Conservation (phyloP, 1,140 invertebrate species). For the Drosophila navojoa region DNA sequence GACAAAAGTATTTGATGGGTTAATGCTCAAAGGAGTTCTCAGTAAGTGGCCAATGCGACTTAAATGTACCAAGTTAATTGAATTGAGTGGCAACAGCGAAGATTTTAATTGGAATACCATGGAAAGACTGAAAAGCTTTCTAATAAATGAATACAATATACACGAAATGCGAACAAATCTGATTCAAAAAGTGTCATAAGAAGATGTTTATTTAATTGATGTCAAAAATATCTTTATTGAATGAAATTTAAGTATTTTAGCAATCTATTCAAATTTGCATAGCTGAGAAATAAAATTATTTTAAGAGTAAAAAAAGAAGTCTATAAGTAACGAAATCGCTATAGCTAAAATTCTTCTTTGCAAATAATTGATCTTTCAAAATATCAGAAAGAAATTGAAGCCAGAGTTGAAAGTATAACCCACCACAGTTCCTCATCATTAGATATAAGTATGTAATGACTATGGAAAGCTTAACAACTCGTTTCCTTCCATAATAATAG, state of each 20-base stretch:
- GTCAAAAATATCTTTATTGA: background rate
- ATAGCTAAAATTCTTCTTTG: too few relatives aligned
- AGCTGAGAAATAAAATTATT: too few relatives aligned
- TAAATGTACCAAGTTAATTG: background rate
- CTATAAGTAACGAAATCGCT: too few relatives aligned
- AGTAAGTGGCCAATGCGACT: background rate
- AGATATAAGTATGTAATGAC: background rate
- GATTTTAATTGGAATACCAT: constrained; percentile 46
- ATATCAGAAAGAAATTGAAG: too few relatives aligned
- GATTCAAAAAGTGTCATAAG: constrained; percentile 24
- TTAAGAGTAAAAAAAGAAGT: too few relatives aligned
- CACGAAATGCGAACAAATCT: constrained; percentile 15
- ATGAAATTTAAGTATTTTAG: too few relatives aligned
- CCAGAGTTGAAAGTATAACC: too few relatives aligned
- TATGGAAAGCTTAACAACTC: background rate
- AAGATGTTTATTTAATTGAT: background rate
- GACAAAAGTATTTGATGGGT: constrained; percentile 9
- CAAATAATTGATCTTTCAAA: too few relatives aligned
- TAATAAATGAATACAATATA: background rate
- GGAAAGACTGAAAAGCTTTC: constrained; percentile 21
- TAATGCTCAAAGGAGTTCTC: constrained; percentile 37
- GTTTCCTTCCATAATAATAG: background rate
- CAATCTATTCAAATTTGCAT: background rate
- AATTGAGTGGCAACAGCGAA: background rate
- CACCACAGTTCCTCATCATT: background rate